These are phyloP conservation scores for Montipora foliosa DNA, from an alignment of 64 coral and sea anemone genomes.

Conservation along the genomic window DNA sequence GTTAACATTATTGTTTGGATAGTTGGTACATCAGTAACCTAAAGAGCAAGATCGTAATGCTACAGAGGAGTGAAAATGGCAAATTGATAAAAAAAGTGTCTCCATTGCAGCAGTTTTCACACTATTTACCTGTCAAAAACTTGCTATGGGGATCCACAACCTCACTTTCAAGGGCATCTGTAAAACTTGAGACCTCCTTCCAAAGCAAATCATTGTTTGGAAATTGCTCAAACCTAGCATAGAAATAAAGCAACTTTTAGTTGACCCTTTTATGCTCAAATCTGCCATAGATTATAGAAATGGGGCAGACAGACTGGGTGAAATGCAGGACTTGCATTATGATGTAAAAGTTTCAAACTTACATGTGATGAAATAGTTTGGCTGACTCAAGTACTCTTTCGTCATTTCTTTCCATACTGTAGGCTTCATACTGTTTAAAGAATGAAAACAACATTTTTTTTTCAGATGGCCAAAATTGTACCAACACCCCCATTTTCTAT, in stretches of 20 bases:
- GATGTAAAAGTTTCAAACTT: background rate
- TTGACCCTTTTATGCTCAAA: too few species aligned
- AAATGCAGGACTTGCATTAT: too few species aligned
- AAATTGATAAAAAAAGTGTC: background rate
- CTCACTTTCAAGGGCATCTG: slow-evolving; percentile 86
- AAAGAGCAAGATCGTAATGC: too few species aligned
- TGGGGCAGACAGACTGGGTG: too few species aligned
- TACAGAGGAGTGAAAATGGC: too few species aligned
- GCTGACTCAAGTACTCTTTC: slow-evolving; percentile 88
- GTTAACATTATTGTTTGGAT: too few species aligned
- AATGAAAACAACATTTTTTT: background rate
- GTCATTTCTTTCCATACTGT: slow-evolving; percentile 93
- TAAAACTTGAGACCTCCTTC: slow-evolving; percentile 88
- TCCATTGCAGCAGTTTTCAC: background rate
- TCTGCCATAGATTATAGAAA: too few species aligned
- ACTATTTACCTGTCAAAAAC: slow-evolving; percentile 88
- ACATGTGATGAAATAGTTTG: slow-evolving; percentile 95
- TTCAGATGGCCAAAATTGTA: background rate
- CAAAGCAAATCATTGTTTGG: slow-evolving; percentile 81
- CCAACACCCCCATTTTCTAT: too few species aligned
- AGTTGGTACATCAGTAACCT: too few species aligned
- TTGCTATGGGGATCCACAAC: slow-evolving; percentile 70
- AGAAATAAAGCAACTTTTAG: background rate
- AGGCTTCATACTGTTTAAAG: slow-evolving; percentile 87
- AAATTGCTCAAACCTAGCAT: slow-evolving; percentile 80